A percentile compares a stretch with the other conserved stretches of the same genome.
Evolutionary conservation across 2,113 vertebrate genomes (phyloP).

Genomic region (Gallinago paraguaiae): DNA sequence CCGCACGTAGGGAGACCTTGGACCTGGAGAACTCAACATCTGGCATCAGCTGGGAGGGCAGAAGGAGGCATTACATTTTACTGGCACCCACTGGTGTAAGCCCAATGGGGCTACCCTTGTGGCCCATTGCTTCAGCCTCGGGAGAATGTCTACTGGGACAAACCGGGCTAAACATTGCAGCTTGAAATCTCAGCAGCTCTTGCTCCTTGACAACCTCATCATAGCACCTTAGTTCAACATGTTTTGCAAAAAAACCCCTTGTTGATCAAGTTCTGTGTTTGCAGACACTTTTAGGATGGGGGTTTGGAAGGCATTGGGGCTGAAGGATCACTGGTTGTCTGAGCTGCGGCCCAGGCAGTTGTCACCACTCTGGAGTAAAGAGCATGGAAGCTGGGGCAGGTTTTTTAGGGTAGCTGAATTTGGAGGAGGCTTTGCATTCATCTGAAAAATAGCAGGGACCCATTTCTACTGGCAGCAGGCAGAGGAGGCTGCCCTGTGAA

Average conservation of each 20-base stretch:
- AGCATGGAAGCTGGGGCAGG: fast-evolving
- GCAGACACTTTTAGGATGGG: not conserved
- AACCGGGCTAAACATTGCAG: not conserved
- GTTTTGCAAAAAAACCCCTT: not conserved
- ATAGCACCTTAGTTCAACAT: not conserved
- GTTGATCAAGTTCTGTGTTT: not conserved
- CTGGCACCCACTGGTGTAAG: not conserved
- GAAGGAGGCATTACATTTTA: not conserved
- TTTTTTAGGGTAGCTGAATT: not conserved
- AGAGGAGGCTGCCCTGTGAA: not conserved
- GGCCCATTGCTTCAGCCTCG: not conserved
- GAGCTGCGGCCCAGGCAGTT: not conserved
- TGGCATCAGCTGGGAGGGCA: not conserved
- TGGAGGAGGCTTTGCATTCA: not conserved
- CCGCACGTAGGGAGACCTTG: not conserved
- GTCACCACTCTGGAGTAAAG: not conserved
- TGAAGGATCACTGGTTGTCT: not conserved
- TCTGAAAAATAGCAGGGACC: not conserved
- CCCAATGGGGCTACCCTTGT: fast-evolving
- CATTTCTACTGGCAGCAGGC: not conserved
- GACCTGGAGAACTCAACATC: not conserved
- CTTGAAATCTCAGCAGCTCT: not conserved
- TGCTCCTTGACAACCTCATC: not conserved
- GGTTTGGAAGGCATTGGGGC: not conserved
- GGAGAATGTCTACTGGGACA: not conserved